Percentiles rank a stretch among this genome's conserved stretches.
Conservation (phyloP, 2,888 invertebrate genomes). For the Lepidochitona cinerea region DNA sequence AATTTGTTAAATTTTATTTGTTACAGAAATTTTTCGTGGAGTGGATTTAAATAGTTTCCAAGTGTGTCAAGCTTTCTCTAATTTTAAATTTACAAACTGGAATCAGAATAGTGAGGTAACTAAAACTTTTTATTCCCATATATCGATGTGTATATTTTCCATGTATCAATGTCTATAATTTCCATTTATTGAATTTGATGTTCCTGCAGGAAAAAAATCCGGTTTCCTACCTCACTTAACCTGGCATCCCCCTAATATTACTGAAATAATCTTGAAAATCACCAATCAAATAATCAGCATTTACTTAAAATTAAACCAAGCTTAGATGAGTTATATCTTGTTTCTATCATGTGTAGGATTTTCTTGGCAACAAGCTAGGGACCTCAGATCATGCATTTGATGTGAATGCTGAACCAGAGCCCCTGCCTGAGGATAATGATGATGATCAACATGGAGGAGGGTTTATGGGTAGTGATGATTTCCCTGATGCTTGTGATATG, state of each 20-base stretch:
- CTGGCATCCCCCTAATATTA: too few species aligned
- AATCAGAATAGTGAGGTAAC: constrained; percentile 45
- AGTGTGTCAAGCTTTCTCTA: constrained; percentile 77
- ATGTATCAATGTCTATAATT: too few species aligned
- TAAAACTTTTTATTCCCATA: too few species aligned
- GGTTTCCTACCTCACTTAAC: too few species aligned
- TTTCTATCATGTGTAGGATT: neutral
- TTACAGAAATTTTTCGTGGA: constrained; percentile 44
- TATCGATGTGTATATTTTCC: too few species aligned
- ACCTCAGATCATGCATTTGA: constrained; percentile 62
- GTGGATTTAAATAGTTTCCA: constrained; percentile 37
- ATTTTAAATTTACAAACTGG: constrained; percentile 78
- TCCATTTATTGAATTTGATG: too few species aligned
- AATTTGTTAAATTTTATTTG: neutral
- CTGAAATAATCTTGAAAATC: too few species aligned
- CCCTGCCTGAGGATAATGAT: constrained; percentile 41
- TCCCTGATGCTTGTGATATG: constrained; percentile 22
- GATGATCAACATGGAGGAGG: constrained; percentile 32
- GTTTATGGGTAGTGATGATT: constrained; percentile 20
- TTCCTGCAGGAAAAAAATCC: too few species aligned
- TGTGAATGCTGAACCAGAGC: constrained; percentile 62
- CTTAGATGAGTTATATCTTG: neutral
- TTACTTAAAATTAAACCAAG: too few species aligned
- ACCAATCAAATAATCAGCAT: too few species aligned
- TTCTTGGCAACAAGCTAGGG: constrained; percentile 5